These are phyloP conservation scores for Caenorhabditis sp. DNA, from an alignment of 2,888 invertebrate genomes.

Conservation along the genomic window DNA sequence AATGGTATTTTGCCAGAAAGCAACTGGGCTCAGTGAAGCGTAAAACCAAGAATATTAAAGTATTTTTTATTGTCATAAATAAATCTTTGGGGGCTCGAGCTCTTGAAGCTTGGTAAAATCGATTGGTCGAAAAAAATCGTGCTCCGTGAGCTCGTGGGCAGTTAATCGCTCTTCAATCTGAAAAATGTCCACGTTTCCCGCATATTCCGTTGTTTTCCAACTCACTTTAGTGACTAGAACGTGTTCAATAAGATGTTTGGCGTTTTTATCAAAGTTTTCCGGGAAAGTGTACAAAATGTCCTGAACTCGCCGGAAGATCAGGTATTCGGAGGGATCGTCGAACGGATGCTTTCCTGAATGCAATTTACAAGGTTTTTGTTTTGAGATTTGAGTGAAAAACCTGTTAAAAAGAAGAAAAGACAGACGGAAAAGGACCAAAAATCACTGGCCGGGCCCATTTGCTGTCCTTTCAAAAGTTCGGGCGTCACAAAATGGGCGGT, in stretches of 20 bases:
- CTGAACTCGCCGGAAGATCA: constrained; percentile 95
- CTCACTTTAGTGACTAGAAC: constrained; percentile 85
- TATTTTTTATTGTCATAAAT: constrained; percentile 12
- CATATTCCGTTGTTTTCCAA: not conserved
- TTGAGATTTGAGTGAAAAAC: constrained; percentile 2
- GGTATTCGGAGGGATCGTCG: constrained; percentile 86
- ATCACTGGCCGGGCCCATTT: constrained; percentile 54
- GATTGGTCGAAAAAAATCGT: constrained; percentile 83
- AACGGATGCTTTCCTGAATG: constrained; percentile 68
- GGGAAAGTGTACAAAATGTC: constrained; percentile 93
- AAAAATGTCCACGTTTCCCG: constrained; percentile 12
- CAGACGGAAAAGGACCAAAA: constrained; percentile 69
- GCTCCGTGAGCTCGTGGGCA: constrained; percentile 83
- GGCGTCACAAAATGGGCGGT: constrained; percentile 99
- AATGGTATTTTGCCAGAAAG: not conserved
- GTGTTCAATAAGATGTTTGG: constrained; percentile 90
- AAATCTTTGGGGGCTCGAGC: constrained; percentile 50
- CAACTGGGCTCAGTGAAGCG: not conserved
- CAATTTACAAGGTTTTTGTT: not conserved
- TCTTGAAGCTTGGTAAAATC: constrained; percentile 50
- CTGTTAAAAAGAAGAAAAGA: constrained; percentile 62
- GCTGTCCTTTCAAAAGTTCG: constrained; percentile 82
- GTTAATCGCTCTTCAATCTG: constrained; percentile 88
- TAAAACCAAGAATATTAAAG: not conserved
- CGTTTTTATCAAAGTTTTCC: constrained; percentile 89